Evolutionary conservation across 2,797 vertebrate species (phyloP).

Genomic region (Amblyraja radiata): DNA sequence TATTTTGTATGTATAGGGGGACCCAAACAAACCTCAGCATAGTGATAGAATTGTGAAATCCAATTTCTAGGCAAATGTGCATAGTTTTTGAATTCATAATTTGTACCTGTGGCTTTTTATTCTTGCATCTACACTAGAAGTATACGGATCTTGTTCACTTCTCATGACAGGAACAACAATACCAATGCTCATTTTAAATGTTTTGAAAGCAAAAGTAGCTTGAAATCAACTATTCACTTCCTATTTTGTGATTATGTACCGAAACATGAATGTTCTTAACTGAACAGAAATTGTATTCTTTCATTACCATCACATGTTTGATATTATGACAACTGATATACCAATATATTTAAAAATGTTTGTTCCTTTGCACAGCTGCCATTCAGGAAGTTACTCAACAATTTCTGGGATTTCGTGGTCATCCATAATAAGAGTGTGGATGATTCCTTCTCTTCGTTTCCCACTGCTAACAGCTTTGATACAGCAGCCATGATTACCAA

Average conservation of each 20-base stretch:
- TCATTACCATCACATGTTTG: neutral
- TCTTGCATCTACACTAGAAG: neutral
- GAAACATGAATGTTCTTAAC: neutral
- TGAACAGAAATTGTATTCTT: neutral
- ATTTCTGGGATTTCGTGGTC: slow-evolving; percentile 77
- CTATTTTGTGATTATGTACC: neutral
- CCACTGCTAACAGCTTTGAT: slow-evolving; percentile 96
- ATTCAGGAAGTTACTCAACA: slow-evolving; percentile 56
- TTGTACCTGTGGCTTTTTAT: neutral
- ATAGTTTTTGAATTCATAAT: neutral
- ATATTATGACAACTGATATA: neutral
- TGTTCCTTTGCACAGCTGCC: neutral
- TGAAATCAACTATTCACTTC: neutral
- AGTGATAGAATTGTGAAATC: no score
- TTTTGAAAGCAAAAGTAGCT: neutral
- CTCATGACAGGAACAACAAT: neutral
- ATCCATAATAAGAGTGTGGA: slow-evolving; percentile 86
- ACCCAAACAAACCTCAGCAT: no score
- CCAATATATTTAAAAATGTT: neutral
- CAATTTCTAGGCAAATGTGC: neutral
- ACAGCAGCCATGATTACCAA: slow-evolving; percentile 79
- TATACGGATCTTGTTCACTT: neutral
- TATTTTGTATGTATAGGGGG: no score
- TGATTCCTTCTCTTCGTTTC: slow-evolving; percentile 84
- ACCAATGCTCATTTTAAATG: slow-evolving; percentile 10